Conservation (phyloP, 2,888 invertebrate genomes). For the Melieria picta region DNA sequence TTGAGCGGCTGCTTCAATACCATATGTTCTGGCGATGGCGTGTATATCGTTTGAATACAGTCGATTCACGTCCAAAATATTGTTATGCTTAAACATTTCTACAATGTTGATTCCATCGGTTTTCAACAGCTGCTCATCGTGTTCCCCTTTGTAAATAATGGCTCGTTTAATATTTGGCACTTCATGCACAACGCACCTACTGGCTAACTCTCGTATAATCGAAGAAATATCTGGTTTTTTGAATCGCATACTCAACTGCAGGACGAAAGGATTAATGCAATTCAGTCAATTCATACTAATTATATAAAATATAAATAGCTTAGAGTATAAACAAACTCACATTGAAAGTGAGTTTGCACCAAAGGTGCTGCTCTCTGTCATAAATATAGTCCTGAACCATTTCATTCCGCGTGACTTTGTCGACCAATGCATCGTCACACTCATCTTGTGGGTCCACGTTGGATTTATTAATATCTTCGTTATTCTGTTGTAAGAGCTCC, state of each 20-base stretch:
- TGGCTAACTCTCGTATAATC: slow-evolving; percentile 76
- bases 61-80: slow-evolving; percentile 81
- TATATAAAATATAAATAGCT: neutral
- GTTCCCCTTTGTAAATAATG: slow-evolving; percentile 78
- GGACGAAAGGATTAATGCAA: slow-evolving; percentile 27
- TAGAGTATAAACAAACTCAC: slow-evolving; percentile 66
- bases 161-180: slow-evolving; percentile 84
- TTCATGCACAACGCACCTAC: slow-evolving; percentile 81
- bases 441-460: slow-evolving; percentile 43
- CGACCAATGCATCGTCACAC: slow-evolving; percentile 59
- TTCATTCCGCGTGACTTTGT: slow-evolving; percentile 57
- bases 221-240: slow-evolving; percentile 80
- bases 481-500: slow-evolving; percentile 25
- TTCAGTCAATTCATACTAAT: neutral
- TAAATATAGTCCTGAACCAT: slow-evolving; percentile 73
- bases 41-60: slow-evolving; percentile 96
- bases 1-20: slow-evolving; percentile 94
- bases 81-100: slow-evolving; percentile 86
- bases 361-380: slow-evolving; percentile 79
- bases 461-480: slow-evolving; percentile 41
- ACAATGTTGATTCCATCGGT: slow-evolving; percentile 96
- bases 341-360: slow-evolving; percentile 85
- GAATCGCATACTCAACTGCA: slow-evolving; percentile 70
- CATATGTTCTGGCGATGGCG: slow-evolving; percentile 88
- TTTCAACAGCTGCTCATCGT: slow-evolving; percentile 78